Evolutionary conservation across 2,113 vertebrate species (phyloP), one percentile per base, ranked within the genome.

Genomic region (Heliornis fulica): DNA sequence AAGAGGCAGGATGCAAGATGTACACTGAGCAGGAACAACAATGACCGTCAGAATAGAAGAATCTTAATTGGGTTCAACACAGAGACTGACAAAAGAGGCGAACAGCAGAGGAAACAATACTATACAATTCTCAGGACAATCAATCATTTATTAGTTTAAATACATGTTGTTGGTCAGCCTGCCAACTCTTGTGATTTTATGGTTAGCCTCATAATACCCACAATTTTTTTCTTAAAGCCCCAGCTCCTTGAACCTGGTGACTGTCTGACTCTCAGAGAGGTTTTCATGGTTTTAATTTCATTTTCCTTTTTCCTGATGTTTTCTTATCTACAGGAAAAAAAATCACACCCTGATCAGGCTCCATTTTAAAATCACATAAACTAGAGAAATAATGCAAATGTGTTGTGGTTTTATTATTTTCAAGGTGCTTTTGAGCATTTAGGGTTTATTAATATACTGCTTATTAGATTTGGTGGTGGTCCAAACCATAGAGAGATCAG

Each of bases 101-200:
- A 97, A 97, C 72, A 87, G 90, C 60, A 84, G 80, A 96, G 94
- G 96, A 97, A 97, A 95, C 87, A 96, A 95, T 96, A 95, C 90
- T 87, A 81, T 93, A 87, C 93, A 95, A 92, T 90, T 83, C 60
- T 88, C 88, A 92, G 83, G 89, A 96, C 94, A 97, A 97, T 95
- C 93, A 96, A 86, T 97, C 96, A 93, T 94, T 88, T 91, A 95
- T 95, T 93, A 89, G 79, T 81, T 95, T 75, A 94, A 95, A 93
- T 87, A 92, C 53, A 25, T 70, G 87, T 64, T 87, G 79, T n/a
- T 93, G 90, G 81, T 85, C 69, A 82, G 89, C 83, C 69, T 96
- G 94, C 91, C 89, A 92, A 71, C 88, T 95, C 59, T 18, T 45
- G 60, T 48, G 60, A 92, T 90, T 96, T 93, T 78, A 89, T 38